Percentiles rank a stretch among this genome's conserved stretches.
Conservation (phyloP, 2,888 invertebrate genomes). For the Timema cristinae region DNA sequence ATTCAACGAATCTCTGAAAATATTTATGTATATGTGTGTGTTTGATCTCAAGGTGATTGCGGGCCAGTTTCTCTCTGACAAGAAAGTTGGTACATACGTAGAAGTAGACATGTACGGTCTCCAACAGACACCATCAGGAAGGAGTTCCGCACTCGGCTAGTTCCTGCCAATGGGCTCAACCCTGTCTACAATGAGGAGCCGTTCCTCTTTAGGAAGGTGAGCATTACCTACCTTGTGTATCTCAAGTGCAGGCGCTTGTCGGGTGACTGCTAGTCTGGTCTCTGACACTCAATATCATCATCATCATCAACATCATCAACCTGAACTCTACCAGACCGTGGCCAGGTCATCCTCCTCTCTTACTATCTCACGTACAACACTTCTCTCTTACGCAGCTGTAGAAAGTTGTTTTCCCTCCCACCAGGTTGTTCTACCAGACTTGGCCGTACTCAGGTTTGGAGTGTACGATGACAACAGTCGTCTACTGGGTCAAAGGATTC, state of each 20-base stretch:
- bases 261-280: background rate
- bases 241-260: background rate
- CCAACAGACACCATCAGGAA: conserved; percentile 98
- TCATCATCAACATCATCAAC: background rate
- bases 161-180: conserved; percentile 96
- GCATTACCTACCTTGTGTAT: conserved; percentile 13
- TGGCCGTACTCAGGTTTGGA: conserved; percentile 95
- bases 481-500: conserved; percentile 92
- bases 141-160: conserved; percentile 94
- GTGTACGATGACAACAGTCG: conserved; percentile 98
- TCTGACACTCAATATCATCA: too few species aligned
- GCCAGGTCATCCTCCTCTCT: too few species aligned
- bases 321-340: background rate
- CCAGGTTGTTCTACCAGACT: conserved; percentile 92
- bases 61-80: conserved; percentile 98
- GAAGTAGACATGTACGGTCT: conserved; percentile 98
- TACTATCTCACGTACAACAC: too few species aligned
- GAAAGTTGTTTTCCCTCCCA: too few species aligned
- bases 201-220: conserved; percentile 92
- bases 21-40: too few species aligned
- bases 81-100: conserved; percentile 96
- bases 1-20: too few species aligned
- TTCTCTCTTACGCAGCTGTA: too few species aligned
- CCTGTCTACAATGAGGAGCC: conserved; percentile 99
- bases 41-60: conserved; percentile 73